Evolutionary conservation across 2,888 invertebrate genomes (phyloP), one percentile per base, ranked within the genome.

Genomic region (Melipona bicolor): DNA sequence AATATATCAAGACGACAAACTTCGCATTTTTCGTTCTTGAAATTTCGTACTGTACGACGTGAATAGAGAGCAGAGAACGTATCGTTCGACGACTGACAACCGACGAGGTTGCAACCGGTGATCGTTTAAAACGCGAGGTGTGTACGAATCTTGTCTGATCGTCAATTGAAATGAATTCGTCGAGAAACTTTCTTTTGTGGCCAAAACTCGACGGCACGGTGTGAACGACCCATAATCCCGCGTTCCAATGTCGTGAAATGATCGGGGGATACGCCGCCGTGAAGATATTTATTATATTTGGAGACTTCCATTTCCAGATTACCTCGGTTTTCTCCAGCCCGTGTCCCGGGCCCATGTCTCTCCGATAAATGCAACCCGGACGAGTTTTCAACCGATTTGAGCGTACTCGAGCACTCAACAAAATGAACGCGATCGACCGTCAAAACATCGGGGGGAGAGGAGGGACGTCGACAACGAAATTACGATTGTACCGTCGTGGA

Each of bases 371-470:
- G 56, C 83, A 68, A 77, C 54, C 68, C 50, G 67, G 71, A 83
- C 83, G 72, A 72, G 77, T 65, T 72, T 77, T 72, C 72, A 36
- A 49, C 54, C 77, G 56, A 76, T 71, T 72, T 77, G 52, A 72
- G 77, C 21, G 3, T 62, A 83, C 67, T 52, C 62, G 49, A 83
- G 83, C 83, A 83, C 83, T 83, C 72, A 77, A 77, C 71, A 54
- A 83, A 83, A 83, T 83, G 83, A 83, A 83, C 76, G 59, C 76
- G 82, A 76, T 83, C 83, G 83, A 52, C 24, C 83, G 54, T 77
- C 71, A 68, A 67, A 17, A 43, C 11, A 11, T 62, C 50, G n/a
- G 11, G 27, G 27, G 19, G 4, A 27, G 21, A 49, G 21, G 19
- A 62, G 62, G 15, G 21, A 64, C 52, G 24, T 17, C 36, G 36